Evolutionary conservation across 2,888 invertebrate genomes (phyloP).

Genomic region (Drosophila greeni): DNA sequence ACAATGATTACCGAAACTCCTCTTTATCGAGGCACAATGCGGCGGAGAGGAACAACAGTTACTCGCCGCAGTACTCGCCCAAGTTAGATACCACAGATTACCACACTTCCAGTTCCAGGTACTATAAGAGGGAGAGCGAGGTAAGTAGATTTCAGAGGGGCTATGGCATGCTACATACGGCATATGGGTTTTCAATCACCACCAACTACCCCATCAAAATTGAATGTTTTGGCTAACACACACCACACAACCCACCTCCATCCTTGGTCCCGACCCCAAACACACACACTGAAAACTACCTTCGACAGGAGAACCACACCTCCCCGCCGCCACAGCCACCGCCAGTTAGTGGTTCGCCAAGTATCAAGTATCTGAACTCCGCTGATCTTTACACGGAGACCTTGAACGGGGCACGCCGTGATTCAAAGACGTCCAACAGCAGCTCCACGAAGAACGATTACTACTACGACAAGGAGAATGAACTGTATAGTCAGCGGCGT

Average conservation of each 20-base stretch:
- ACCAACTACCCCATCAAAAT: conserved; percentile 53
- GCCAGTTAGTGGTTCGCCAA: conserved; percentile 68
- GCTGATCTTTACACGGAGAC: conserved; percentile 75
- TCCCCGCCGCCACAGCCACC: conserved; percentile 65
- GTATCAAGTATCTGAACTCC: conserved; percentile 75
- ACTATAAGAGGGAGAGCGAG: conserved; percentile 78
- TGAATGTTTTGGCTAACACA: conserved; percentile 58
- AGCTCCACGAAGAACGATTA: conserved; percentile 76
- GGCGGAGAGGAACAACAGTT: conserved; percentile 75
- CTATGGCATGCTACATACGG: conserved; percentile 43
- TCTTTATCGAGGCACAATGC: conserved; percentile 70
- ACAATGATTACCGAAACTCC: conserved; percentile 76
- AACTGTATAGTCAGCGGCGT: conserved; percentile 73
- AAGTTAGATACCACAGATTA: conserved; percentile 76
- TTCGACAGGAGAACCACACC: conserved; percentile 73
- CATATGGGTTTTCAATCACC: conserved; percentile 45
- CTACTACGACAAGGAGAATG: conserved; percentile 79
- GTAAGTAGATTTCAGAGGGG: conserved; percentile 60
- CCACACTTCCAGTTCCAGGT: conserved; percentile 75
- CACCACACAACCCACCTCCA: conserved; percentile 32
- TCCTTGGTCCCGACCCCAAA: conserved; percentile 31
- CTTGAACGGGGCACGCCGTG: conserved; percentile 68
- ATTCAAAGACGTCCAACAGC: conserved; percentile 70
- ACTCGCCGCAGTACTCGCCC: conserved; percentile 78
- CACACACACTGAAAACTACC: conserved; percentile 56